Evolutionary conservation across 2,113 vertebrate species (phyloP).

Genomic region (Agapornis roseicollis): DNA sequence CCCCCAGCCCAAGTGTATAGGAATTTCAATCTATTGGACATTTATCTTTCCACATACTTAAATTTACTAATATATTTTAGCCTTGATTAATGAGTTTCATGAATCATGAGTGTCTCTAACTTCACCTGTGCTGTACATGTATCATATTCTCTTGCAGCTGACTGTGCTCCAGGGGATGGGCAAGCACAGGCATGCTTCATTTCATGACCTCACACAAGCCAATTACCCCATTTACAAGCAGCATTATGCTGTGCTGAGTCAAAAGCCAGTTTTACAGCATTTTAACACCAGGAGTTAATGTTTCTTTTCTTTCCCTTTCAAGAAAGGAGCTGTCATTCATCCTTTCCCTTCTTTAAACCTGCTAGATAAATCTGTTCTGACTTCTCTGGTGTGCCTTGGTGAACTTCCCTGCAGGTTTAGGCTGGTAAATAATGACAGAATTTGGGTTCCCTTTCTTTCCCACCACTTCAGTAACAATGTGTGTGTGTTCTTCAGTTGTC

Average conservation of each 20-base stretch:
- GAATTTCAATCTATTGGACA: not conserved
- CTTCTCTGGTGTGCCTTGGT: not conserved
- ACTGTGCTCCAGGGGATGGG: conserved; percentile 9
- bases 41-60: not conserved
- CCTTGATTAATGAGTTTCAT: not conserved
- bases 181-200: conserved; percentile 2
- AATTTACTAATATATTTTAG: not conserved
- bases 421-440: conserved; percentile 26
- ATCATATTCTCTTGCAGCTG: conserved; percentile 10
- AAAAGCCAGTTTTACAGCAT: conserved; percentile 63
- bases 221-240: conserved; percentile 51
- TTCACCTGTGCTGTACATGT: not conserved
- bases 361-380: conserved; percentile 14
- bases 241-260: conserved; percentile 46
- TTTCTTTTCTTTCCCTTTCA: conserved; percentile 38
- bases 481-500: not conserved
- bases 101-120: not conserved
- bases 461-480: not conserved
- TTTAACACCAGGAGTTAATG: conserved; percentile 65
- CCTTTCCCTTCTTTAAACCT: not conserved
- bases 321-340: conserved; percentile 46
- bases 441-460: conserved; percentile 5
- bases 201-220: conserved; percentile 59
- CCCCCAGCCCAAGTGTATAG: too few relatives aligned
- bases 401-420: conserved; percentile 43